These are phyloP conservation scores for Aleiodes testaceus DNA, from an alignment of 2,888 invertebrate species.

Conservation along the genomic window DNA sequence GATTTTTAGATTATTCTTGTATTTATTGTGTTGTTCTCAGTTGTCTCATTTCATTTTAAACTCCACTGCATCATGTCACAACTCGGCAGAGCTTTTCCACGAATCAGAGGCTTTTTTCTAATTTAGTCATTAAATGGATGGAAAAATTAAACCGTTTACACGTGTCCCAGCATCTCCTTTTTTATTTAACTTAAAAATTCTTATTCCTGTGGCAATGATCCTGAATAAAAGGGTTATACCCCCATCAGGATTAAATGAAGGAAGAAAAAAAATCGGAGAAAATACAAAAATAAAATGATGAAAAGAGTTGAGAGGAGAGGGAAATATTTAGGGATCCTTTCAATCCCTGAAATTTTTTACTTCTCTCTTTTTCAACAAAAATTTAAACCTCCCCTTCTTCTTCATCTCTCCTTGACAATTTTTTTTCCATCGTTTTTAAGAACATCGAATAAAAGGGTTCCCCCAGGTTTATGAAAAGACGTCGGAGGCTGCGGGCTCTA, in stretches of 20 bases:
- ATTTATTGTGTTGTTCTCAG: constrained; percentile 24
- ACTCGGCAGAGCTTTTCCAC: constrained; percentile 45
- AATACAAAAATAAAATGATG: constrained; percentile 35
- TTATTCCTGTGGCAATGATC: constrained; percentile 39
- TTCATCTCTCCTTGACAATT: constrained; percentile 46
- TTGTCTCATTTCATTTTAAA: constrained; percentile 28
- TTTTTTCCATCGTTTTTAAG: constrained; percentile 59
- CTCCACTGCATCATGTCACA: constrained; percentile 24
- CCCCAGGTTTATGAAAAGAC: constrained; percentile 61
- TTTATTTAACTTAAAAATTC: constrained; percentile 6
- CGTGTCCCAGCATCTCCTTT: constrained; percentile 36
- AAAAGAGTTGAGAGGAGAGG: constrained; percentile 50
- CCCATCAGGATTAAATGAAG: constrained; percentile 71
- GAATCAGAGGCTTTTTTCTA: constrained; percentile 39
- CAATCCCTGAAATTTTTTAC: constrained; percentile 68
- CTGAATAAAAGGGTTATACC: constrained; percentile 69
- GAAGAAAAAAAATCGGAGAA: constrained; percentile 59
- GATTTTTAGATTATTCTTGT: constrained; percentile 44
- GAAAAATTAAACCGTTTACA: constrained; percentile 40
- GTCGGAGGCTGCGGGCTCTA: constrained; percentile 52
- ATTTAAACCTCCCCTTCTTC: constrained; percentile 64
- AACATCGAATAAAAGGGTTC: constrained; percentile 69
- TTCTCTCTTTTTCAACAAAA: constrained; percentile 57
- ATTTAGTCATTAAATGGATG: too few species aligned
- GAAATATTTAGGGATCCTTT: constrained; percentile 61